Percentiles rank a stretch among this genome's conserved stretches.
Evolutionary conservation across 2,797 vertebrate species (phyloP).

Genomic region (Dallia pectoralis): DNA sequence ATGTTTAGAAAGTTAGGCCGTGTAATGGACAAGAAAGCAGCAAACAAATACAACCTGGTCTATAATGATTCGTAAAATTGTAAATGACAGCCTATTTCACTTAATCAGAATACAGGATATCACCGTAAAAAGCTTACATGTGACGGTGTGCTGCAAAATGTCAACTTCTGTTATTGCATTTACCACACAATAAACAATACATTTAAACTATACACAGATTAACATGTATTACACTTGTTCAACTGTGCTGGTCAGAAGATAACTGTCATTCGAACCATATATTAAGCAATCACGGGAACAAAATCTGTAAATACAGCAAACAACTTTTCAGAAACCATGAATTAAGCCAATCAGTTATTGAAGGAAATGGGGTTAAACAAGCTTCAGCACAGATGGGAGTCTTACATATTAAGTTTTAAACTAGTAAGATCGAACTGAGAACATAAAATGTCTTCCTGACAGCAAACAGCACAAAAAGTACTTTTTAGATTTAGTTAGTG

Average conservation of each 20-base stretch:
- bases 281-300: not conserved
- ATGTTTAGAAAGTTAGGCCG: not conserved
- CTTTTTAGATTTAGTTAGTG: constrained; percentile 6
- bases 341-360: not conserved
- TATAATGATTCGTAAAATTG: not conserved
- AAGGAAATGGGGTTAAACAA: not conserved
- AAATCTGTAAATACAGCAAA: not conserved
- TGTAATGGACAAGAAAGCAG: not conserved
- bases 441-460: not conserved
- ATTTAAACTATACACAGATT: not conserved
- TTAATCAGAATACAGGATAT: not conserved
- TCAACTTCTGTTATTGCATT: not conserved
- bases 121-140: not conserved
- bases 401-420: not conserved
- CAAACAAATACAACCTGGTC: not conserved
- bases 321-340: not conserved
- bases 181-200: not conserved
- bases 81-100: not conserved
- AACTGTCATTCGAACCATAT: not conserved
- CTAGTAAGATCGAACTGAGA: not conserved
- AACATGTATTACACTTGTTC: not conserved
- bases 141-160: not conserved
- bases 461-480: not conserved
- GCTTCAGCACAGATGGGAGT: not conserved
- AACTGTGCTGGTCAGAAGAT: not conserved